Evolutionary conservation across 1,140 invertebrate species (phyloP).

Genomic region (Potamilus streckersoni): DNA sequence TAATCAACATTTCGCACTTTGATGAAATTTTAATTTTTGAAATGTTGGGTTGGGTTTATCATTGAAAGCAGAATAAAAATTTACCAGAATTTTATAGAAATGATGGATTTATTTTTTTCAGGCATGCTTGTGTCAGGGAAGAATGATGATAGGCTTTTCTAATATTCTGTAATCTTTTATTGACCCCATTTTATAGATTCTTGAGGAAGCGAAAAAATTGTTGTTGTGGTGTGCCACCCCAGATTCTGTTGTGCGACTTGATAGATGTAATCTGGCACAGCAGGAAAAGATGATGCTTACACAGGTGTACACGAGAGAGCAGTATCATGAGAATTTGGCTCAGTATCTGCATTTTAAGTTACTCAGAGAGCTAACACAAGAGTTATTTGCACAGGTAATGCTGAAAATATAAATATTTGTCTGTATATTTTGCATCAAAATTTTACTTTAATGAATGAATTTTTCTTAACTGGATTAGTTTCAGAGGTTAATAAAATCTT

Average conservation of each 20-base stretch:
- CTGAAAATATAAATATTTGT: too few relatives aligned
- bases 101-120: too few relatives aligned
- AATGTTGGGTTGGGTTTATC: too few relatives aligned
- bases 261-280: background rate
- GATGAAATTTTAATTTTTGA: too few relatives aligned
- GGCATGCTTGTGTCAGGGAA: too few relatives aligned
- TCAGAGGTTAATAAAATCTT: too few relatives aligned
- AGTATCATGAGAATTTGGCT: slow-evolving; percentile 16
- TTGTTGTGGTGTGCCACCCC: slow-evolving; percentile 31
- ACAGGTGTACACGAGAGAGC: slow-evolving; percentile 1
- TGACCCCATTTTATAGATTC: background rate
- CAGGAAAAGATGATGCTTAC: background rate
- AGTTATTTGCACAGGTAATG: slow-evolving; percentile 29
- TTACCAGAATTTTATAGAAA: too few relatives aligned
- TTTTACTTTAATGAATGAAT: too few relatives aligned
- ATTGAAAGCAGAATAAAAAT: too few relatives aligned
- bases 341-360: slow-evolving; percentile 27
- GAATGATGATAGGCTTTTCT: too few relatives aligned
- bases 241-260: slow-evolving; percentile 16
- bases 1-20: too few relatives aligned
- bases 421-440: too few relatives aligned
- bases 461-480: background rate
- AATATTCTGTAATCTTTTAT: background rate
- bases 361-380: slow-evolving; percentile 2
- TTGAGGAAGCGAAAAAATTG: slow-evolving; percentile 10